These are phyloP conservation scores for Penaeus japonicus DNA, from an alignment of 1,140 invertebrate genomes.

Conservation along the genomic window DNA sequence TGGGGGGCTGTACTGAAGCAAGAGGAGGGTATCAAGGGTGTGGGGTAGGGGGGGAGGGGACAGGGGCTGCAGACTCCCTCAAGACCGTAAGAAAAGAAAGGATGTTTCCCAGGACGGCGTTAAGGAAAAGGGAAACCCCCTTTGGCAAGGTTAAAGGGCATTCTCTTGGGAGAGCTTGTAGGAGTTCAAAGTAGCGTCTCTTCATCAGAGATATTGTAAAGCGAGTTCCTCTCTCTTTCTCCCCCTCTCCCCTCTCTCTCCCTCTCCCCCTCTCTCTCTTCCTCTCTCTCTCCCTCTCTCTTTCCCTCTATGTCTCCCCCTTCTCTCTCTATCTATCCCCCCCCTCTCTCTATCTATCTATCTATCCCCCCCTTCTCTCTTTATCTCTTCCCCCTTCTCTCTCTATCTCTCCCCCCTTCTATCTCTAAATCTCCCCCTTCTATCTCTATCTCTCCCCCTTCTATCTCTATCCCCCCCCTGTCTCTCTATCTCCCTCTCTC, in stretches of 20 bases:
- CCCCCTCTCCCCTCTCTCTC: not conserved
- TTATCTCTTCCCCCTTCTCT: not conserved
- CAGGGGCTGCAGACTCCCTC: too few relatives aligned
- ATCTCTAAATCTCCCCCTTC: not conserved
- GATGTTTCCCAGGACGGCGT: not conserved
- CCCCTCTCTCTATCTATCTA: not conserved
- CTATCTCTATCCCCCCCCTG: too few relatives aligned
- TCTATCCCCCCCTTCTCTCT: not conserved
- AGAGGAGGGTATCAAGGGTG: too few relatives aligned
- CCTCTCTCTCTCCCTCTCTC: not conserved
- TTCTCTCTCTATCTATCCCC: not conserved
- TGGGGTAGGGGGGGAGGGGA: too few relatives aligned
- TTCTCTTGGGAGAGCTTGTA: not conserved
- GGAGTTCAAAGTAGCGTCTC: not conserved
- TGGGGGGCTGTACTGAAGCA: too few relatives aligned
- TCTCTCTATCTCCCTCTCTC: too few relatives aligned
- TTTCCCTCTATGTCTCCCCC: not conserved
- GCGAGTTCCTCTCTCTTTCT: not conserved
- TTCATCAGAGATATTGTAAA: not conserved
- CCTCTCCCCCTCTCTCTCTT: not conserved
- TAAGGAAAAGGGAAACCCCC: not conserved
- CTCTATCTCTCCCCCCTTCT: not conserved
- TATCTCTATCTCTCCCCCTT: not conserved
- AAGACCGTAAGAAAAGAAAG: too few relatives aligned
- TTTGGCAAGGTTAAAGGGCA: too few relatives aligned